phyloP scores from a whole-genome alignment of 2,113 vertebrate species.

The Crocuta crocuta region DNA sequence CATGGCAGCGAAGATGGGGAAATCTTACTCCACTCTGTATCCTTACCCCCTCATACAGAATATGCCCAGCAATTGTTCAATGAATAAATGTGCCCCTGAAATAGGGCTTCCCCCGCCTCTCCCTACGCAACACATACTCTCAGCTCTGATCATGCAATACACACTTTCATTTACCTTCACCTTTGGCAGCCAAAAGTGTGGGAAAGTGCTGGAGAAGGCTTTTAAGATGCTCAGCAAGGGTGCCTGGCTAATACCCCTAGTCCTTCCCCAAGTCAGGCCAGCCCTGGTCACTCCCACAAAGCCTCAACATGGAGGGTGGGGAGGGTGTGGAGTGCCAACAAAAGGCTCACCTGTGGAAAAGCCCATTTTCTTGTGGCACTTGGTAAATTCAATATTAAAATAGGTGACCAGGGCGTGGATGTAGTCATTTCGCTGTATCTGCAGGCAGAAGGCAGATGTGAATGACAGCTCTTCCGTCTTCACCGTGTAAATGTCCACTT shows the following conservation, averaged over 20 bases:
- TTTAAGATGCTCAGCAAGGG: not conserved
- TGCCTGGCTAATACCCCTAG: not conserved
- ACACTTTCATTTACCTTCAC: not conserved
- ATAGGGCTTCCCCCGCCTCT: not conserved
- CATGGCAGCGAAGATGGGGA: too few relatives aligned
- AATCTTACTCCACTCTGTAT: not conserved
- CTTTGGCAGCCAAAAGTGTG: not conserved
- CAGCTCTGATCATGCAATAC: not conserved
- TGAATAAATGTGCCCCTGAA: not conserved
- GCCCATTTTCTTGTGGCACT: conserved; percentile 99
- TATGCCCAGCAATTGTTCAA: not conserved
- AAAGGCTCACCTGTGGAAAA: conserved; percentile 95
- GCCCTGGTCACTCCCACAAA: not conserved
- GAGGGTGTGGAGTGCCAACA: not conserved
- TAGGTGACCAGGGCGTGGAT: conserved; percentile 97
- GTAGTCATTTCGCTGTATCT: conserved; percentile 98
- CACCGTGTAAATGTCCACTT: conserved; percentile 98
- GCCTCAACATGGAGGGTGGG: too few relatives aligned
- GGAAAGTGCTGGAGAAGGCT: not conserved
- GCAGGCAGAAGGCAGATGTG: conserved; percentile 96
- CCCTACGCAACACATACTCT: not conserved
- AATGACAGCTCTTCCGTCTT: conserved; percentile 96
- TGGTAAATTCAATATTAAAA: conserved; percentile 99
- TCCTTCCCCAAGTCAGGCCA: not conserved
- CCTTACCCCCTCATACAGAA: not conserved